Evolutionary conservation across 2,113 vertebrate genomes (phyloP), one percentile per base, ranked within the genome.

Genomic region (Nicator chloris): DNA sequence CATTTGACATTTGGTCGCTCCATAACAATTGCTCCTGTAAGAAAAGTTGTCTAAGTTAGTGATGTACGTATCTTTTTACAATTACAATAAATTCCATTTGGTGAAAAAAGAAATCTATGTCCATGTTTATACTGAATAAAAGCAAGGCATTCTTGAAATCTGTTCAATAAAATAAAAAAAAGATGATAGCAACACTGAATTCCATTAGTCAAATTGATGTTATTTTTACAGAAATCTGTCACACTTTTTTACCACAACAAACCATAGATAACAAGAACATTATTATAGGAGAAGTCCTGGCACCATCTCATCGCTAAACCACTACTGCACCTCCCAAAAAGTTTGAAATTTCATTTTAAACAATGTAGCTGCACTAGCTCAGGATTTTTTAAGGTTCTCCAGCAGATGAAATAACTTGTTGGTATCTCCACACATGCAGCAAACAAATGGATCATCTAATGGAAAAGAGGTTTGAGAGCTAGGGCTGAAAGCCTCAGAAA

Each of bases 1-100:
- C 99, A 99, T 78, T 99, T 98, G 70, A 99, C 98, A 80, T 99
- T 99, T 88, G 99, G 99, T 95, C 98, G 98, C 97, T 99, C 99
- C 97, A 99, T 99, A 81, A 99, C 98, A 97, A 99, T 99, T 90
- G 99, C 99, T 92, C 99, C 99, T 99, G 53, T 19, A 92, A 92
- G 88, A 86, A 96, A 73, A 72, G n/a, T n/a, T 35, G 8, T 23
- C 27, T 44, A 47, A 79, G 13, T 92, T 17, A 92, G 45, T 10
- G 37, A 69, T 10, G 15, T 22, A 37, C 2, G 0, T 7, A 30
- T 9, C 33, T 82, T 56, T 54, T 42, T 44, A 87, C 11, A 59
- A 40, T 21, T 42, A 82, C 39, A 88, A 9, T 10, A 60, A 84
- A 40, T 44, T 61, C 15, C 4, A 23, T 20, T 37, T 56, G 33